Base-by-base conservation (phyloP, 2,888 invertebrate species). In the Drosophila gaucha region DNA sequence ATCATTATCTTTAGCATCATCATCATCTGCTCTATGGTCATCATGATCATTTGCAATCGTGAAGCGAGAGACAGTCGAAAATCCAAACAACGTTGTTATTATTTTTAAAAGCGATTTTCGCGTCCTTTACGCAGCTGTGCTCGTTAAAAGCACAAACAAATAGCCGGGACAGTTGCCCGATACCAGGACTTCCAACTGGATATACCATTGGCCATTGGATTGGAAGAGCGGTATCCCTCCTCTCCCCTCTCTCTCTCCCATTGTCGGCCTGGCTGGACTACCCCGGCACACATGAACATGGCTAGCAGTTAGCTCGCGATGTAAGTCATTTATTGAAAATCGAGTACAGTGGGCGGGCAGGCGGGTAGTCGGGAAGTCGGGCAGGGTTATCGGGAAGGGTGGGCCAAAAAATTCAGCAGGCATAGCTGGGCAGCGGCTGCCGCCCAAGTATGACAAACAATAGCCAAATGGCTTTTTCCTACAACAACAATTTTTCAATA, bases 271-370 rank as follows among this genome's bases (percentile, higher is more conserved):
- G n/a, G n/a, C n/a, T n/a, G n/a, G n/a, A 6, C 28, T 2, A 9
- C 3, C 28, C 6, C 6, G 28, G 36, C 36, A 54, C 59, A 55
- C 41, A 64, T 51, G 59, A 55, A 52, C 73, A 55, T 68, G 74
- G 52, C 57, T 41, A 54, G 60, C 66, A 66, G 77, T 66, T 76
- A 74, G 74, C 64, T 59, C 66, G 73, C 70, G 73, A 58, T 78
- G 76, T 75, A 85, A 82, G 86, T 82, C 82, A 85, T 82, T 82
- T 85, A 82, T 86, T 86, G 75, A 73, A 85, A 79, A 82, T 79
- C 67, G 72, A 77, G 69, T 72, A 74, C 66, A 70, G 35, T 39
- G 26, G 41, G 12, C 50, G 18, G 31, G n/a, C 31, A 43, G 43
- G 14, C 39, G 24, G 20, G 1, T 20, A 20, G 20, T 20, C 6